These are phyloP conservation scores for Philaenus spumarius DNA, from an alignment of 1,140 invertebrate genomes.

Conservation along the genomic window DNA sequence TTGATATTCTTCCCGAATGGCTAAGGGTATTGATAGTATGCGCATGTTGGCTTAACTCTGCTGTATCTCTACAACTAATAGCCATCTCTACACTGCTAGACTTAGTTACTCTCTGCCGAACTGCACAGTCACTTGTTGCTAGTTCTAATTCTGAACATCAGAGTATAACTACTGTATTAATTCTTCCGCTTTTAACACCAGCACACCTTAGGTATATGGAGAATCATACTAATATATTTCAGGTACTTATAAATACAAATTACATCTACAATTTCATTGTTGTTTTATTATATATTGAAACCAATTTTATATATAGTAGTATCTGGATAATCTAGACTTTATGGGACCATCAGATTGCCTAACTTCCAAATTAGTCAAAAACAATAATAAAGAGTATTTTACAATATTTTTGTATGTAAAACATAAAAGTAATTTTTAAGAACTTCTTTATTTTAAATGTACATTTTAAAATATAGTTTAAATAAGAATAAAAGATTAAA, in stretches of 20 bases:
- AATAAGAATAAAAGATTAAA: no score
- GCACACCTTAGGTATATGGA: slow-evolving; percentile 56
- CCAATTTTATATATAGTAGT: no score
- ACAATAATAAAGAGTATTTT: no score
- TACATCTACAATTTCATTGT: slow-evolving; percentile 28
- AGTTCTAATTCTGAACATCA: slow-evolving; percentile 33
- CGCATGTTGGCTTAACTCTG: slow-evolving; percentile 54
- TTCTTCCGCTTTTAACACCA: slow-evolving; percentile 57
- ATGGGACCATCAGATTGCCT: no score
- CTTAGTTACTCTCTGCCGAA: slow-evolving; percentile 49
- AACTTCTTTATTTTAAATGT: no score
- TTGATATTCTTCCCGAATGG: slow-evolving; percentile 58
- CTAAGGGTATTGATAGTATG: slow-evolving; percentile 62
- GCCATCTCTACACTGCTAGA: slow-evolving; percentile 69
- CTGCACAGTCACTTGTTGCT: slow-evolving; percentile 26
- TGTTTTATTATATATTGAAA: no score
- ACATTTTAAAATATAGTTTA: no score
- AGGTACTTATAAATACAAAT: slow-evolving; percentile 38
- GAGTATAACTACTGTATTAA: slow-evolving; percentile 56
- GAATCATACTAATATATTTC: slow-evolving; percentile 56
- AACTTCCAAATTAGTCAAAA: no score
- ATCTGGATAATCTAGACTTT: no score
- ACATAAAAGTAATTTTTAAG: no score
- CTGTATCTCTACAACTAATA: slow-evolving; percentile 45
- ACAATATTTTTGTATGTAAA: no score